phyloP scores from a whole-genome alignment of 2,797 vertebrate species.

The Gallinago nigripennis region DNA sequence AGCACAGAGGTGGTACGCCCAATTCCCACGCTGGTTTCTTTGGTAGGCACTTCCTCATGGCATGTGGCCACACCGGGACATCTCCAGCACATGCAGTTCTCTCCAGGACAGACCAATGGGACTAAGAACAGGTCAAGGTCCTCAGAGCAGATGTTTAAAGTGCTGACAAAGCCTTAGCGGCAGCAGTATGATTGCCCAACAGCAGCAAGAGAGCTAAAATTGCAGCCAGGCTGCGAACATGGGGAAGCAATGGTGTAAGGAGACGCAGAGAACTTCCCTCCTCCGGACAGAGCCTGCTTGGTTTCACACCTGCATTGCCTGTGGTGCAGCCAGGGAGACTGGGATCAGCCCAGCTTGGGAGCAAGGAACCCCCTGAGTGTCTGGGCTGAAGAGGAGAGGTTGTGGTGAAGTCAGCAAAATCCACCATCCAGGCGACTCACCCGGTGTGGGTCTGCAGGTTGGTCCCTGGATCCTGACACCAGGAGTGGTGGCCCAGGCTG shows the following conservation, averaged over 20 bases:
- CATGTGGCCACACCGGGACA: rapidly evolving
- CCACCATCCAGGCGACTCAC: rapidly evolving
- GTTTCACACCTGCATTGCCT: rapidly evolving
- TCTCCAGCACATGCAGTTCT: rapidly evolving
- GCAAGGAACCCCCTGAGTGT: neutral
- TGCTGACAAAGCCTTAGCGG: neutral
- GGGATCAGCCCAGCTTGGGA: rapidly evolving
- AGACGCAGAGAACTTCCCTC: neutral
- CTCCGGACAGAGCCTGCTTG: rapidly evolving
- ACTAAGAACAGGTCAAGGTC: neutral
- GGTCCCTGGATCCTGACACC: rapidly evolving
- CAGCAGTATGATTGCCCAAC: neutral
- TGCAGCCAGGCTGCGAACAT: neutral
- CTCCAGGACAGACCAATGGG: neutral
- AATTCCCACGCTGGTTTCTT: rapidly evolving
- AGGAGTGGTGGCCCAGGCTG: neutral
- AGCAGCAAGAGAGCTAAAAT: neutral
- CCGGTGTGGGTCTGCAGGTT: rapidly evolving
- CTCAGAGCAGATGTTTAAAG: neutral
- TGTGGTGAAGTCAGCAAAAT: neutral
- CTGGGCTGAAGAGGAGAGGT: neutral
- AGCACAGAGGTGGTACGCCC: rapidly evolving
- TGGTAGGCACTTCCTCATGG: rapidly evolving
- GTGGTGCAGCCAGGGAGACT: rapidly evolving
- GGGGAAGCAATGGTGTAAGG: neutral